These are phyloP conservation scores for Limnephilus marmoratus DNA, from an alignment of 2,888 invertebrate species.

Conservation along the genomic window DNA sequence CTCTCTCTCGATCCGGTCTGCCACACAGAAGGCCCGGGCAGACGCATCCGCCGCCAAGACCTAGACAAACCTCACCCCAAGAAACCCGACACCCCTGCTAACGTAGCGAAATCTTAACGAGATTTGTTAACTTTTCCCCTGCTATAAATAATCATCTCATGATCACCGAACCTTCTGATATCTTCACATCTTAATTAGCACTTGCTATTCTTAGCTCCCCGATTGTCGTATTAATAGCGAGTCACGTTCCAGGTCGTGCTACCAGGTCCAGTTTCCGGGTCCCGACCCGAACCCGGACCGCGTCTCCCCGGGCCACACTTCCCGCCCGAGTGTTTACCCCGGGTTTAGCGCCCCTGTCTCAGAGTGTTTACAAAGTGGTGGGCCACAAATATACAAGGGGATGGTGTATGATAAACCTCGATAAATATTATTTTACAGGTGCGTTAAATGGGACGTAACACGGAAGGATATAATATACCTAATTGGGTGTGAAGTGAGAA, in stretches of 20 bases:
- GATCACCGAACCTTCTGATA: background rate
- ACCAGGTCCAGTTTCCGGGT: background rate
- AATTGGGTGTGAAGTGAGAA: slow-evolving; percentile 33
- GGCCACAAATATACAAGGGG: slow-evolving; percentile 30
- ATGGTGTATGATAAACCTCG: slow-evolving; percentile 15
- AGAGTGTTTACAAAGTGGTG: slow-evolving; percentile 19
- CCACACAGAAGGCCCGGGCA: too few relatives aligned
- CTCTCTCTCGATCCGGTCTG: too few relatives aligned
- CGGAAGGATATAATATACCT: background rate
- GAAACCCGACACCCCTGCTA: too few relatives aligned
- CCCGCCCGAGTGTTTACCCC: background rate
- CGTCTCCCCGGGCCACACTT: background rate
- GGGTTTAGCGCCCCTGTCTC: slow-evolving; percentile 5
- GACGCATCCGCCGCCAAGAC: too few relatives aligned
- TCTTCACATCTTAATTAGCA: slow-evolving; percentile 10
- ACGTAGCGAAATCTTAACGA: background rate
- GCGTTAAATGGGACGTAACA: background rate
- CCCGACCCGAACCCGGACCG: background rate
- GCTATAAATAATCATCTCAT: background rate
- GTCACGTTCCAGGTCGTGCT: background rate
- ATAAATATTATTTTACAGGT: slow-evolving; percentile 43
- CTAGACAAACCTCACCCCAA: too few relatives aligned
- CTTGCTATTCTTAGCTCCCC: background rate
- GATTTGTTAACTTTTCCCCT: background rate
- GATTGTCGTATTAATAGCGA: background rate